Conservation (phyloP, 2,113 vertebrate species). For the Perccottus glenii region DNA sequence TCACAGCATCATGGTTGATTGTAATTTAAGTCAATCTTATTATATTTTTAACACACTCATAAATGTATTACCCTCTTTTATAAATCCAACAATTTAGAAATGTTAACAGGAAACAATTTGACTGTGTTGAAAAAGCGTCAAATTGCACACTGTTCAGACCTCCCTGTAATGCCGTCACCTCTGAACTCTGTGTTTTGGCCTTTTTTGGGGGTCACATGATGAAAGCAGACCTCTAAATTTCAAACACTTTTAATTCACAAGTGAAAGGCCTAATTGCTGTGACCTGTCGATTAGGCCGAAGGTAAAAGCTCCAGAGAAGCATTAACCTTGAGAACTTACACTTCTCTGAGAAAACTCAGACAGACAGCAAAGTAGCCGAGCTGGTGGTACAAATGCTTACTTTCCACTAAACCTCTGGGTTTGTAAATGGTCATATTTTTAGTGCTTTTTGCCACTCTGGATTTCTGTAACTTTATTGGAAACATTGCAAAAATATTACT, state of each 20-base stretch:
- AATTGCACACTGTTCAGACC: constrained; percentile 48
- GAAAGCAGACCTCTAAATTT: constrained; percentile 66
- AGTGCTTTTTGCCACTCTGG: constrained; percentile 31
- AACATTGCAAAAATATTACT: constrained; percentile 55
- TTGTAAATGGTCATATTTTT: neutral
- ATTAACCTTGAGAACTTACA: constrained; percentile 65
- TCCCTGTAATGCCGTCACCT: constrained; percentile 19
- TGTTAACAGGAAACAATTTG: neutral
- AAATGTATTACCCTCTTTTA: neutral
- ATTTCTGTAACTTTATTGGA: constrained; percentile 16
- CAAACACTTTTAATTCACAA: constrained; percentile 60
- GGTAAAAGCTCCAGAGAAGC: constrained; percentile 62
- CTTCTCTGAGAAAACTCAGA: constrained; percentile 20
- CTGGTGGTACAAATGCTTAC: no score
- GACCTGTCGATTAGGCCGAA: constrained; percentile 57
- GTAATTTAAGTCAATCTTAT: constrained; percentile 40
- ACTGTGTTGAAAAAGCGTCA: constrained; percentile 5
- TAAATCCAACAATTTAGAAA: neutral
- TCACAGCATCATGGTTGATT: constrained; percentile 39
- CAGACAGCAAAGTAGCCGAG: neutral
- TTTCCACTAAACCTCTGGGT: constrained; percentile 1
- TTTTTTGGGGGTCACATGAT: constrained; percentile 53
- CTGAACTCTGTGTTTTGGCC: constrained; percentile 54
- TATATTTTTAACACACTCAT: no score
- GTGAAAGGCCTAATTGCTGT: constrained; percentile 67